These are phyloP conservation scores for Polylopha cassiicola DNA, from an alignment of 2,888 invertebrate genomes.

Conservation along the genomic window DNA sequence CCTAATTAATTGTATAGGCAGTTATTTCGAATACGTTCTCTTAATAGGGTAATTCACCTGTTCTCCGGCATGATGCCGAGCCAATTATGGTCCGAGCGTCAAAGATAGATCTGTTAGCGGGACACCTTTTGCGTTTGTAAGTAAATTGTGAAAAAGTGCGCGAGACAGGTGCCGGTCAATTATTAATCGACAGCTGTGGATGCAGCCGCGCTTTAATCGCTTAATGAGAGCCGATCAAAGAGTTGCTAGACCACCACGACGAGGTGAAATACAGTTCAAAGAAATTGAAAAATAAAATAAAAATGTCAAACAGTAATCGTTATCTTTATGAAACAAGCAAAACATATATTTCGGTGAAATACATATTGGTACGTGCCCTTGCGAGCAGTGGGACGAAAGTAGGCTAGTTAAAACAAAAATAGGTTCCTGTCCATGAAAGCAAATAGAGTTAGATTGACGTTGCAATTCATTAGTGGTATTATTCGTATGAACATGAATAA, in stretches of 20 bases:
- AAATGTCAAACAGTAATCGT: too few species aligned
- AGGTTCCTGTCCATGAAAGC: constrained; percentile 9
- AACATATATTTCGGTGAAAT: too few species aligned
- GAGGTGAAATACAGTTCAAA: neutral
- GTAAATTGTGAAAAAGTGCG: constrained; percentile 27
- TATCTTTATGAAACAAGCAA: too few species aligned
- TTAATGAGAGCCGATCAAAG: constrained; percentile 45
- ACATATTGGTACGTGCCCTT: too few species aligned
- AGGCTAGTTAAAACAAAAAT: too few species aligned
- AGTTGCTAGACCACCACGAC: constrained; percentile 28
- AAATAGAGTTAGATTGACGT: constrained; percentile 6
- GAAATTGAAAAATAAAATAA: too few species aligned
- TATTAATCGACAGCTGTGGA: constrained; percentile 59
- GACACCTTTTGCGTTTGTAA: constrained; percentile 57
- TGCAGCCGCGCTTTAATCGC: constrained; percentile 46
- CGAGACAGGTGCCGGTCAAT: constrained; percentile 59
- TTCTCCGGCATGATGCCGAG: constrained; percentile 38
- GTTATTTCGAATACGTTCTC: constrained; percentile 29
- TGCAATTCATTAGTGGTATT: constrained; percentile 20
- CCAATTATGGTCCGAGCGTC: constrained; percentile 52
- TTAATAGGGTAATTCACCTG: constrained; percentile 60
- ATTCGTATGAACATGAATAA: constrained; percentile 15
- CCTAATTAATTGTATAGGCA: constrained; percentile 11
- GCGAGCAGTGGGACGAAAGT: too few species aligned
- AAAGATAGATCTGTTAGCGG: constrained; percentile 53